phyloP scores from a whole-genome alignment of 2,113 vertebrate species.

The Myotis brandtii region DNA sequence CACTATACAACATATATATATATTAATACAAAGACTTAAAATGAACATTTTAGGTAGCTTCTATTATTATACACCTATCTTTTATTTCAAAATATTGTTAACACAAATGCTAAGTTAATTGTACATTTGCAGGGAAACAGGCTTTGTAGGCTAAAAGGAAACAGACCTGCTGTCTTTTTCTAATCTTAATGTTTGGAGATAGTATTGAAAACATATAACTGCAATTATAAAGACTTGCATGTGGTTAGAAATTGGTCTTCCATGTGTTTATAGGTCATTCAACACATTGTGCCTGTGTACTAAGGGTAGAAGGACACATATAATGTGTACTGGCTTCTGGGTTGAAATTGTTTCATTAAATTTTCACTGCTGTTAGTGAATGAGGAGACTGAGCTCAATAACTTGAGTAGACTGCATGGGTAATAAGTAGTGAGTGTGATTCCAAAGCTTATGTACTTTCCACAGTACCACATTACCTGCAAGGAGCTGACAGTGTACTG shows the following conservation, averaged over 20 bases:
- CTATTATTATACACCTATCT: not conserved
- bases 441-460: not conserved
- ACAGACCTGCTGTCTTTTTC: not conserved
- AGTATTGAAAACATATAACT: slow-evolving; percentile 13
- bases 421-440: not conserved
- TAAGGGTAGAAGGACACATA: not conserved
- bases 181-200: not conserved
- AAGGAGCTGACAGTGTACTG: not conserved
- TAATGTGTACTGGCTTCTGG: not conserved
- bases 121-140: not conserved
- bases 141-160: not conserved
- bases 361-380: slow-evolving; percentile 8
- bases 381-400: not conserved
- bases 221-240: not conserved
- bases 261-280: not conserved
- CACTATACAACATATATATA: not conserved
- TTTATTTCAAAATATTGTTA: slow-evolving; percentile 47
- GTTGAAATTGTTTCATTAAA: not conserved
- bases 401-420: not conserved
- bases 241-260: slow-evolving; percentile 17
- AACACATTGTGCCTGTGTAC: not conserved
- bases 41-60: not conserved
- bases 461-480: not conserved
- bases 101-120: not conserved
- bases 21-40: slow-evolving; percentile 15